Evolutionary conservation across 2,797 vertebrate species (phyloP).

Genomic region (Pangasius krempfi): DNA sequence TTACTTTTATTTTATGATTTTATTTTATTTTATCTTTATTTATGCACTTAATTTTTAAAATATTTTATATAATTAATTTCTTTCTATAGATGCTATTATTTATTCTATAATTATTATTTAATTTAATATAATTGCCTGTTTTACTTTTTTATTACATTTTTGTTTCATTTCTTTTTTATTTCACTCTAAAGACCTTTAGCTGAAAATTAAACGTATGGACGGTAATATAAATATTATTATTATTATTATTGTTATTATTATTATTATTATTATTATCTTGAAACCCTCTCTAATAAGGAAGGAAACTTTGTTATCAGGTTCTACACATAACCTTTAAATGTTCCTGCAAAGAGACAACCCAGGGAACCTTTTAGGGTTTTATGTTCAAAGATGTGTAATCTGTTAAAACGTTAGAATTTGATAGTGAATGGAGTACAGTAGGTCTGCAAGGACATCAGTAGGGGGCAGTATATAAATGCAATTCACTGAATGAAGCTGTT

Average conservation of each 20-base stretch:
- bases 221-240: not conserved
- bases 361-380: not conserved
- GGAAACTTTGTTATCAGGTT: not conserved
- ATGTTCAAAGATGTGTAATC: not conserved
- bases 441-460: constrained; percentile 49
- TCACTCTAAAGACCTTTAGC: not conserved
- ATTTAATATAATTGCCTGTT: not conserved
- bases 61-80: not conserved
- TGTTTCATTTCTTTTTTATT: not conserved
- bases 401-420: not conserved
- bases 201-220: too few species aligned
- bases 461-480: constrained; percentile 62
- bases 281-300: not conserved
- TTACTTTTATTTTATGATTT: not conserved
- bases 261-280: not conserved
- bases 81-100: not conserved
- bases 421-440: not conserved
- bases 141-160: too few species aligned
- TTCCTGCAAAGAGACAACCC: not conserved
- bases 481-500: not conserved
- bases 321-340: not conserved
- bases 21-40: not conserved
- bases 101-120: not conserved
- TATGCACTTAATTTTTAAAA: not conserved
- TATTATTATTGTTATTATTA: not conserved